These are phyloP conservation scores for Enteromius viviparus DNA, from an alignment of 2,797 vertebrate genomes.

Conservation along the genomic window DNA sequence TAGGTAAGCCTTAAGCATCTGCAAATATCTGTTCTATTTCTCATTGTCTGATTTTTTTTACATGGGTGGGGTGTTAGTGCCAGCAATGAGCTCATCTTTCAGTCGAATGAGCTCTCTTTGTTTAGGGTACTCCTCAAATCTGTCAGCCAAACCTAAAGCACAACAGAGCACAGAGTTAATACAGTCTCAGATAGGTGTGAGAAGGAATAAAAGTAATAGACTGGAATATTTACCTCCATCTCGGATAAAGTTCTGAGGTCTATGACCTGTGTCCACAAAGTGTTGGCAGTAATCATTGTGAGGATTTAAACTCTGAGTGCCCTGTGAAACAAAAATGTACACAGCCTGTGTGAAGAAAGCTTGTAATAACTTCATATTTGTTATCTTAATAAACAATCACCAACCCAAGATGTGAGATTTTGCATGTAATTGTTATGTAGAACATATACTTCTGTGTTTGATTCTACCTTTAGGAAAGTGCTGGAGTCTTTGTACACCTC, in stretches of 20 bases:
- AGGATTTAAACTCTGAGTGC: slow-evolving; percentile 96
- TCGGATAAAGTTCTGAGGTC: slow-evolving; percentile 98
- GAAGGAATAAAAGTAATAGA: slow-evolving; percentile 11
- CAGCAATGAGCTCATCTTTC: slow-evolving; percentile 94
- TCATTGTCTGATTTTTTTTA: slow-evolving; percentile 68
- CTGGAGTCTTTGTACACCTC: slow-evolving; percentile 98
- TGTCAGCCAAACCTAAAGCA: slow-evolving; percentile 89
- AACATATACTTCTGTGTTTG: neutral
- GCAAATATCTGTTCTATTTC: neutral
- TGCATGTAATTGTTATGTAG: neutral
- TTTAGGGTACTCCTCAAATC: slow-evolving; percentile 98
- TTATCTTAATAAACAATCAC: neutral
- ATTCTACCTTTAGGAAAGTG: slow-evolving; percentile 92
- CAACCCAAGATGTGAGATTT: neutral
- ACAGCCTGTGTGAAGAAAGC: neutral
- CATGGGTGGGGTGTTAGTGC: slow-evolving; percentile 97
- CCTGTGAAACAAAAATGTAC: slow-evolving; percentile 71
- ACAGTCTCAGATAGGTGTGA: neutral
- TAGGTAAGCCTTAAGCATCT: neutral
- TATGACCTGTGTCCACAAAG: slow-evolving; percentile 96
- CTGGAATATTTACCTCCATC: slow-evolving; percentile 86
- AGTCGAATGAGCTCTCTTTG: slow-evolving; percentile 94
- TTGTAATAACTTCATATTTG: neutral
- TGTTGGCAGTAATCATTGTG: slow-evolving; percentile 99
- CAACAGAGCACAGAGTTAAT: slow-evolving; percentile 1